Evolutionary conservation across 1,140 invertebrate species (phyloP), one percentile per base, ranked within the genome.

Genomic region (Popillia japonica): DNA sequence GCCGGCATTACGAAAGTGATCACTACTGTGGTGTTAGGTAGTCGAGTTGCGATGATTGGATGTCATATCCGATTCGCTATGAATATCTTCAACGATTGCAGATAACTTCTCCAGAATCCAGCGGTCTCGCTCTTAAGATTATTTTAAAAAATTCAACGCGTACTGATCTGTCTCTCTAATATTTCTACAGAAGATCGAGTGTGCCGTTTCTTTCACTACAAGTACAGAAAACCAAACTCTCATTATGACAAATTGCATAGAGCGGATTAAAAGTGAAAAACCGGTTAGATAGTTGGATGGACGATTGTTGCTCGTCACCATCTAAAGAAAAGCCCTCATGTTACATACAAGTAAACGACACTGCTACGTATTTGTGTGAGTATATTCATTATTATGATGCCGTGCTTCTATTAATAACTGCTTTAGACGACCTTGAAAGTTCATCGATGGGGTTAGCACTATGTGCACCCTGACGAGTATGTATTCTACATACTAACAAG

Each of bases 341-440:
- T 44, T n/a, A n/a, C 14, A n/a, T n/a, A 7, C 48, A 17, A 55
- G 48, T 55, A 55, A 14, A 17, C 48, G 4, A 14, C 42, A 44
- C 14, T 55, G 2, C 27, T n/a, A 6, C 3, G 48, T 17, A 17
- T 55, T 55, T 55, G 64, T 72, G 9, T 34, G 64, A 27, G 64
- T 40, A 40, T 72, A 72, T 27, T 72, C 64, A 72, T 72, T 72
- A 72, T 40, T 27, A 27, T 40, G 64, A 22, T 72, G 44, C 72
- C 75, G 59, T 78, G 77, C 48, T 55, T 80, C 81, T 81, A 82
- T 80, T 82, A 79, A 82, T 82, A 82, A 75, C 80, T 74, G 73
- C 77, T 77, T 78, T 78, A 77, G 77, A 80, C 81, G 81, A 80
- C 81, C 81, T 82, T 82, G 81, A 81, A 72, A 77, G 81, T 82